A percentile compares a stretch with the other conserved stretches of the same genome.
Conservation (phyloP, 2,797 vertebrate genomes). For the Cetoscarus ocellatus region DNA sequence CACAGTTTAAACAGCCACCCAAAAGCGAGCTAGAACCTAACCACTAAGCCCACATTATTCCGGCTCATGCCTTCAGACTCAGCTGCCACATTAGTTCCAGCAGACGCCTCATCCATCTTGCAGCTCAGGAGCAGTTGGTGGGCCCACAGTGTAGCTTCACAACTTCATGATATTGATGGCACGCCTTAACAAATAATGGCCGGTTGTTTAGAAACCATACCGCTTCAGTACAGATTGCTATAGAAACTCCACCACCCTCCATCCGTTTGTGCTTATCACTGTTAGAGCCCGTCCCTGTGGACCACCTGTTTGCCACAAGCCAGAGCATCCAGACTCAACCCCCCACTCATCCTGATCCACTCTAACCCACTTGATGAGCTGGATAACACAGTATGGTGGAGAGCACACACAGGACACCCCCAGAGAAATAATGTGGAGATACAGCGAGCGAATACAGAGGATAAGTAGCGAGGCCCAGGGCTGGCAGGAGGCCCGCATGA, state of each 20-base stretch:
- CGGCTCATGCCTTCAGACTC: slow-evolving; percentile 52
- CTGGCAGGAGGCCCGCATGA: slow-evolving; percentile 67
- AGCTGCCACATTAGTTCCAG: slow-evolving; percentile 69
- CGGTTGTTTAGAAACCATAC: slow-evolving; percentile 47
- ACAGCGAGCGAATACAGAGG: slow-evolving; percentile 43
- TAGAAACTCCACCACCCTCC: slow-evolving; percentile 33
- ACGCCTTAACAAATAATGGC: slow-evolving; percentile 50
- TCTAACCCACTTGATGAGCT: slow-evolving; percentile 72
- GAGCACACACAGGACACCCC: slow-evolving; percentile 59
- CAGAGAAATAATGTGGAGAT: slow-evolving; percentile 77
- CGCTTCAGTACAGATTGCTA: slow-evolving; percentile 40
- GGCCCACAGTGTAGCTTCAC: slow-evolving; percentile 39
- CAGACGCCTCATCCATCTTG: slow-evolving; percentile 60
- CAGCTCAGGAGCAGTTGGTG: slow-evolving; percentile 39
- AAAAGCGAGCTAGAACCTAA: slow-evolving; percentile 45
- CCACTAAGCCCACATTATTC: slow-evolving; percentile 52
- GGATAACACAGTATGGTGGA: slow-evolving; percentile 66
- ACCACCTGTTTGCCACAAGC: slow-evolving; percentile 74
- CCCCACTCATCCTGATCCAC: slow-evolving; percentile 60
- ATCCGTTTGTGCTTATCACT: slow-evolving; percentile 39
- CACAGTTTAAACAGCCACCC: slow-evolving; percentile 51
- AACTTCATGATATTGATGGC: slow-evolving; percentile 61
- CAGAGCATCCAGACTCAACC: slow-evolving; percentile 48
- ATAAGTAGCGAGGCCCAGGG: slow-evolving; percentile 62
- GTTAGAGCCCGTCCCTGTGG: slow-evolving; percentile 48